These are phyloP conservation scores for Leptodactylus fuscus DNA, from an alignment of 2,113 vertebrate genomes.

Conservation along the genomic window DNA sequence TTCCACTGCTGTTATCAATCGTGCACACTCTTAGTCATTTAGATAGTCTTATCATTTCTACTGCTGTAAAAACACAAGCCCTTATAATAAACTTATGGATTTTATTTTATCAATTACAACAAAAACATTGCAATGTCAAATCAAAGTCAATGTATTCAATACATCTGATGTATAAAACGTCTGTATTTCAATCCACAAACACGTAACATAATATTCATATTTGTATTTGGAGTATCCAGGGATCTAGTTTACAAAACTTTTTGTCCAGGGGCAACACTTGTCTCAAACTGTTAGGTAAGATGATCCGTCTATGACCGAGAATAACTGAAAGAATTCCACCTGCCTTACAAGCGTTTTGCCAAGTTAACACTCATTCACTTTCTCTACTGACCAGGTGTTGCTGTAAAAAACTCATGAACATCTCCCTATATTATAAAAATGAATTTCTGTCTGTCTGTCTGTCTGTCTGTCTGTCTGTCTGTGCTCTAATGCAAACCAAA, in stretches of 20 bases:
- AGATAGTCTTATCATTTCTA: too few species aligned
- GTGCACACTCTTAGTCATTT: too few species aligned
- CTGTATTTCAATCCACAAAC: background rate
- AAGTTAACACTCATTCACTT: background rate
- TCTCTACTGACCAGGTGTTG: constrained; percentile 19
- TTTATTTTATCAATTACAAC: background rate
- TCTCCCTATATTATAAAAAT: too few species aligned
- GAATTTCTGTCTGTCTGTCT: too few species aligned
- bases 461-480: too few species aligned
- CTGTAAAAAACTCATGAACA: background rate
- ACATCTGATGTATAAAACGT: background rate
- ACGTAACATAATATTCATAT: background rate
- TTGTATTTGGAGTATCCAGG: background rate
- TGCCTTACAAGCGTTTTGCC: background rate
- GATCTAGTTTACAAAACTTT: background rate
- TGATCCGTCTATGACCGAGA: constrained; percentile 1
- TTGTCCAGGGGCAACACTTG: constrained; percentile 17
- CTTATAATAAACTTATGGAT: too few species aligned
- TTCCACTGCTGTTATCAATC: too few species aligned
- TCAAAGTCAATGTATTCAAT: background rate
- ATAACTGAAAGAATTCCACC: background rate
- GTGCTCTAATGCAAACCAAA: too few species aligned
- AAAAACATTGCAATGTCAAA: background rate
- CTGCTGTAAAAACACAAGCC: too few species aligned
- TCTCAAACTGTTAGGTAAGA: background rate